Conservation (phyloP, 1,140 invertebrate species). For the Parapsyche elsis region DNA sequence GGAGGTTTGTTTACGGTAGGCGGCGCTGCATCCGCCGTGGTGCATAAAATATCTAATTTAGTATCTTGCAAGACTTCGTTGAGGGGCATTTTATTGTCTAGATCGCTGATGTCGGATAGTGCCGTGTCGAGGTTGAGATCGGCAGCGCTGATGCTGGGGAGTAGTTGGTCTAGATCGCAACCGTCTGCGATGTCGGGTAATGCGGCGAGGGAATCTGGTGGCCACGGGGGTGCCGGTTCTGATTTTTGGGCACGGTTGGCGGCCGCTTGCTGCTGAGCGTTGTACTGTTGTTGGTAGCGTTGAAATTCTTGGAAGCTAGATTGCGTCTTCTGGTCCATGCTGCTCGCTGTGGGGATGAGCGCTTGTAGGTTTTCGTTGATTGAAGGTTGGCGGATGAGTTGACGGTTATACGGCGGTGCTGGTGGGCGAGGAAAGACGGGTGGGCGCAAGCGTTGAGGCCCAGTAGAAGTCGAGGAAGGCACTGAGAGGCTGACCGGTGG, state of each 20-base stretch:
- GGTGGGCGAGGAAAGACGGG: constrained; percentile 55
- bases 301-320: constrained; percentile 72
- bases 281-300: constrained; percentile 72
- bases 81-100: constrained; percentile 65
- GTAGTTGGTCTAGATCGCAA: constrained; percentile 72
- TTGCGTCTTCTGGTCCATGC: constrained; percentile 71
- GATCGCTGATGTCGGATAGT: constrained; percentile 64
- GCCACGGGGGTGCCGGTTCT: constrained; percentile 40
- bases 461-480: constrained; percentile 56
- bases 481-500: constrained; percentile 52
- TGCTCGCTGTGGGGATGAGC: constrained; percentile 66
- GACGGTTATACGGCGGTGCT: constrained; percentile 62
- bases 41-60: constrained; percentile 63
- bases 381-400: constrained; percentile 59
- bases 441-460: constrained; percentile 51
- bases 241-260: constrained; percentile 48
- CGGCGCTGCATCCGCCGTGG: constrained; percentile 36
- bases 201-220: constrained; percentile 57
- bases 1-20: constrained; percentile 50
- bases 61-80: constrained; percentile 57
- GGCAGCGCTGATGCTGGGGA: constrained; percentile 69
- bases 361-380: constrained; percentile 66
- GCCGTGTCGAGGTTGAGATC: constrained; percentile 66
- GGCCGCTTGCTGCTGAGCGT: constrained; percentile 67
- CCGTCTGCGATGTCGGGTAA: constrained; percentile 62